phyloP scores from a whole-genome alignment of 2,113 vertebrate species.

The Poeciliopsis turrubarensis region DNA sequence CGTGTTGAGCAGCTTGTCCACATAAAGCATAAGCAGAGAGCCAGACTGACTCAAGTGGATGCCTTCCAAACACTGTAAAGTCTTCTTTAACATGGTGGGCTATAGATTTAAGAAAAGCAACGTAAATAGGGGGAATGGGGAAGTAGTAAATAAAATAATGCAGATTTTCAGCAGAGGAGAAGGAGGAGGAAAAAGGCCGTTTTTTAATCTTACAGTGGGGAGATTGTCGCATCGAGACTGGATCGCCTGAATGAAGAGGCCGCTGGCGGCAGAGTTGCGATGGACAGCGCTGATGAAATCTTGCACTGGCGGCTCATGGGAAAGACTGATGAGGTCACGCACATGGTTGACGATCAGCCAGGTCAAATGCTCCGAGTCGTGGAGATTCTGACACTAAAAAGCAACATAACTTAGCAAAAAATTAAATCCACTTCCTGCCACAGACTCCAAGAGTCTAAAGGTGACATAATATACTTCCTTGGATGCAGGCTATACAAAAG shows the following conservation, averaged over 20 bases:
- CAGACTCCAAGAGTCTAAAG: too few species aligned
- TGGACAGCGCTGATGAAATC: constrained; percentile 98
- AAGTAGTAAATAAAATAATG: neutral
- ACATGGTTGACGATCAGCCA: constrained; percentile 98
- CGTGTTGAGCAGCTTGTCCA: constrained; percentile 92
- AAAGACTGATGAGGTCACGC: constrained; percentile 92
- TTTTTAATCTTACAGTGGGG: constrained; percentile 80
- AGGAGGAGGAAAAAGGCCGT: neutral
- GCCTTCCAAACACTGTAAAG: constrained; percentile 94
- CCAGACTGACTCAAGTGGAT: constrained; percentile 98
- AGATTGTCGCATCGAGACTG: constrained; percentile 96
- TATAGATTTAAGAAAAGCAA: constrained; percentile 41
- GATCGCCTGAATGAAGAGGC: constrained; percentile 98
- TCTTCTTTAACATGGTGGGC: constrained; percentile 93
- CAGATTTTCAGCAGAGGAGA: neutral
- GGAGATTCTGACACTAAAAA: constrained; percentile 95
- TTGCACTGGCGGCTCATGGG: constrained; percentile 96
- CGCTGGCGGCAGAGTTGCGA: constrained; percentile 95
- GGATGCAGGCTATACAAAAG: too few species aligned
- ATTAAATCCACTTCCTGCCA: too few species aligned
- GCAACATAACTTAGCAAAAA: neutral
- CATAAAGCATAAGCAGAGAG: constrained; percentile 90
- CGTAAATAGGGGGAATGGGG: neutral
- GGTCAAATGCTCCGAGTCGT: constrained; percentile 96
- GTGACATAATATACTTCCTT: too few species aligned